Evolutionary conservation across 2,888 invertebrate genomes (phyloP), one percentile per base, ranked within the genome.

Genomic region (Achlya flavicornis): DNA sequence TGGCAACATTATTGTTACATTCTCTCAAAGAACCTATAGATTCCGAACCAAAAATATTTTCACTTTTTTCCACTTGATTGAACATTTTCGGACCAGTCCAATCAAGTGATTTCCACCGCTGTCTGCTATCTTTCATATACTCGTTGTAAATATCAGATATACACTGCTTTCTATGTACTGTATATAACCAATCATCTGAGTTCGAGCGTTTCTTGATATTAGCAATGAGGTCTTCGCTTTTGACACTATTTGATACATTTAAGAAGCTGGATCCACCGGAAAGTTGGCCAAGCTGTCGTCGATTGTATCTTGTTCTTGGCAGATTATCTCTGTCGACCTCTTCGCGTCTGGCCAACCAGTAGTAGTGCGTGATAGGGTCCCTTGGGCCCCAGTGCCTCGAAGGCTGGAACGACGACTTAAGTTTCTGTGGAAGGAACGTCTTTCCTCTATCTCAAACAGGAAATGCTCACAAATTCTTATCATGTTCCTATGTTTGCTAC

Each of bases 321-420:
- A 72, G 57, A 62, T 78, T 73, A 0, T 76, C 80, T 2, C 80
- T 71, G 0, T 79, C 79, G 4, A 72, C 61, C 62, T 87, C 86
- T 35, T 90, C 88, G 1, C 92, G 82, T 3, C 88, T 79, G 10
- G 89, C 83, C 65, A 89, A 68, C 93, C 93, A 93, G 75, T 91
- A 90, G 76, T 92, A 90, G 67, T 92, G 92, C 0, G 88, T 86
- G 67, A 93, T 90, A 7, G 92, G 92, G 69, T 93, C 92, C 43
- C 91, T 79, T 0, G 93, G 93, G 2, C 93, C 93, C 93, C 93
- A 93, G 65, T 91, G 90, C 1, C 92, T 81, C 1, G 92, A 88
- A 4, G 93, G 89, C 64, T 76, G 79, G 72, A 93, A 91, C 12
- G 93, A 88, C 35, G 89, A 84, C 69, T 85, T 88, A 65, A 93